Conservation (phyloP, 1,140 invertebrate genomes). For the Centruroides vittatus region DNA sequence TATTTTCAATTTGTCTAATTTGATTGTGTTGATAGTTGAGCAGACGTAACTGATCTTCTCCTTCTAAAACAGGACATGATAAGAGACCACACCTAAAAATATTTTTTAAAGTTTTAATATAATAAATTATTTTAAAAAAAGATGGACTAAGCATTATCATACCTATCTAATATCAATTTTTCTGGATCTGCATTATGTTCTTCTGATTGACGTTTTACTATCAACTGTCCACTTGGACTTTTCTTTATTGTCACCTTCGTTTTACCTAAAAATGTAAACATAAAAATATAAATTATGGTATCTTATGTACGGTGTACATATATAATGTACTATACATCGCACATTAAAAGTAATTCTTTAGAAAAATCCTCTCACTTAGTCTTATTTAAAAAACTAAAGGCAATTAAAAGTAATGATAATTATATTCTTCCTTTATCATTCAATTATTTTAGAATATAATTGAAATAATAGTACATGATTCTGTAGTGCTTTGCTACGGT, state of each 20-base stretch:
- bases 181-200: conserved; percentile 10
- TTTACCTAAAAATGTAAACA: conserved; percentile 4
- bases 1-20: conserved; percentile 12
- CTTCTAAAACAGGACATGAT: conserved; percentile 9
- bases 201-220: conserved; percentile 8
- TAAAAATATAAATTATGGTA: no score
- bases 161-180: conserved; percentile 10
- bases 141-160: background rate
- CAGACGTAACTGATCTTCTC: conserved; percentile 12
- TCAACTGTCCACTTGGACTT: conserved; percentile 8
- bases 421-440: no score
- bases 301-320: no score
- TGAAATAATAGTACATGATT: no score
- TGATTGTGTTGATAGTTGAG: conserved; percentile 14
- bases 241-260: conserved; percentile 12
- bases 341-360: no score
- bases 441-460: no score
- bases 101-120: background rate
- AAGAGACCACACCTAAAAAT: conserved; percentile 9
- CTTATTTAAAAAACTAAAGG: no score
- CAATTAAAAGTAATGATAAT: no score
- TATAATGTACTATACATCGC: no score
- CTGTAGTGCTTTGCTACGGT: no score
- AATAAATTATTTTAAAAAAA: background rate
- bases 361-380: no score